Evolutionary conservation across 2,113 vertebrate species (phyloP), one percentile per base, ranked within the genome.

Genomic region (Amblyornis subalaris): DNA sequence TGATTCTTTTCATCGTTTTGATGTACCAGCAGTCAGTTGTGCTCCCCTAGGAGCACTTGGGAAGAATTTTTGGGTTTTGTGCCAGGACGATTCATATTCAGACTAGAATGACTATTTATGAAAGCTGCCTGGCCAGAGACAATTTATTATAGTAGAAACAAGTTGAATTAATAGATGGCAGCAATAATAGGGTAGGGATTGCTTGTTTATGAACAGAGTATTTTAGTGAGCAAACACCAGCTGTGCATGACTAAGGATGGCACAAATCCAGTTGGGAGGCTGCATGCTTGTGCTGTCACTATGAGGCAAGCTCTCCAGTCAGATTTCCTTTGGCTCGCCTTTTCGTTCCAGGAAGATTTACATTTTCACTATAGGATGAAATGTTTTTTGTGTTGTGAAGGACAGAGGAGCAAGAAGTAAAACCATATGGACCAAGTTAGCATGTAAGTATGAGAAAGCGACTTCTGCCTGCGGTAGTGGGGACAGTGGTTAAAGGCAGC

Each of bases 141-240:
- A 42, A 95, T 97, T 96, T 97, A 96, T 96, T 90, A 94, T 95
- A 95, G 91, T 93, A 93, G 96, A 89, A 96, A 96, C 89, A 97
- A 97, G 95, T 95, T 92, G 90, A 94, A 96, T 97, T 97, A 97
- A 95, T 96, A 97, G 95, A 96, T 96, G 88, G 87, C 70, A 95
- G 66, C 90, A 93, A 97, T 92, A 96, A 97, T 96, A 91, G 93
- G 61, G 92, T 96, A 94, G 93, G 95, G 91, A 93, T 94, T 95
- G 74, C 96, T 97, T 98, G 95, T 97, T 98, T 97, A 94, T 97
- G 97, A 97, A 96, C 70, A 92, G 95, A 96, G 88, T 97, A 93
- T 97, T 97, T 97, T 96, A 94, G 96, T 97, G 96, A 97, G 96
- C 94, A 96, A 97, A 96, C 85, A 94, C 95, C 97, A 98, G 97